A percentile compares a stretch with the other conserved stretches of the same genome.
Conservation (phyloP, 2,113 vertebrate species). For the Bos indicus region DNA sequence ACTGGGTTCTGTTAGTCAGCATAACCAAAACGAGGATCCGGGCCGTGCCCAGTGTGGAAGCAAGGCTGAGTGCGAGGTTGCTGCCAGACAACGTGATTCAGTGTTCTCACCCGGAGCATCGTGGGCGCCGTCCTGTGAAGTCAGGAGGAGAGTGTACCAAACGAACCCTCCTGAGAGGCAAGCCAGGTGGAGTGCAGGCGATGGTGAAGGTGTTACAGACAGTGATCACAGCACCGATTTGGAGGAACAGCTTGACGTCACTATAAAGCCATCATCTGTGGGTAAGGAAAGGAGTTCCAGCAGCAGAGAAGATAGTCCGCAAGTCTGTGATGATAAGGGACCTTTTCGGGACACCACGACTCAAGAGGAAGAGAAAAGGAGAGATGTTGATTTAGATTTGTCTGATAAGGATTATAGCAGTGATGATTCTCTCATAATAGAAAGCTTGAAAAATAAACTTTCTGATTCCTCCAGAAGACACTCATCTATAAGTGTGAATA, state of each 20-base stretch:
- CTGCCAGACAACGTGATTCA: background rate
- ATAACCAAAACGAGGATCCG: constrained; percentile 21
- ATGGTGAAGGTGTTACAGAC: constrained; percentile 37
- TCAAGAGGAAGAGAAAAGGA: constrained; percentile 59
- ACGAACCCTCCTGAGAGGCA: constrained; percentile 27
- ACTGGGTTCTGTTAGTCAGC: background rate
- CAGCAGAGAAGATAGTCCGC: constrained; percentile 54
- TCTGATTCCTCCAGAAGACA: constrained; percentile 36
- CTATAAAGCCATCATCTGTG: constrained; percentile 35
- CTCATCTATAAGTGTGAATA: constrained; percentile 6
- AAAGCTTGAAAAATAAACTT: constrained; percentile 53
- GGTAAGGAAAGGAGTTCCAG: constrained; percentile 26
- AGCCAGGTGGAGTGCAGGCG: constrained; percentile 38
- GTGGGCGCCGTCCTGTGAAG: constrained; percentile 44
- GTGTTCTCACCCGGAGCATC: background rate
- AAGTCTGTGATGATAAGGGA: constrained; percentile 68
- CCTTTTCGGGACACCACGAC: constrained; percentile 75
- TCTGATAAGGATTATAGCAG: constrained; percentile 70
- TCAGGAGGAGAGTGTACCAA: background rate
- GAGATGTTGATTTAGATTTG: constrained; percentile 72
- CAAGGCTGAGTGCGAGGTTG: background rate
- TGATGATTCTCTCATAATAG: constrained; percentile 69
- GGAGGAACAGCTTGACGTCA: constrained; percentile 77
- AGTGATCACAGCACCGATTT: constrained; percentile 69
- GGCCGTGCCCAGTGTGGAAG: background rate